phyloP scores from a whole-genome alignment of 2,888 invertebrate genomes.

The Caenorhabditis imperialis region DNA sequence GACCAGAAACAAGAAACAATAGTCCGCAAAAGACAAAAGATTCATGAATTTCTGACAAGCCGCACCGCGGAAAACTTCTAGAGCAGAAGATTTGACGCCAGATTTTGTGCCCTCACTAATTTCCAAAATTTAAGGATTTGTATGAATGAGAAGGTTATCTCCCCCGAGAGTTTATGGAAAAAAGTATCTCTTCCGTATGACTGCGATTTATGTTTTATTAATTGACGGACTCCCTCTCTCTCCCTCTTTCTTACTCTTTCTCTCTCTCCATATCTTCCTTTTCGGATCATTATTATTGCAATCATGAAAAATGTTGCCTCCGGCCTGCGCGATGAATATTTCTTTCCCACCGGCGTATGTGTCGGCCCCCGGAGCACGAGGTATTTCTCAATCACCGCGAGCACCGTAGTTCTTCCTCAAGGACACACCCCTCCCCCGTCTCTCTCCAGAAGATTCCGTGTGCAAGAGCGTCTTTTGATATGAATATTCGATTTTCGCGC shows the following conservation, averaged over 20 bases:
- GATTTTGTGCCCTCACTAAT: no score
- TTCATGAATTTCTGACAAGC: conserved; percentile 44
- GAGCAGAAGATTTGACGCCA: conserved; percentile 34
- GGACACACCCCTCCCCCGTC: conserved; percentile 35
- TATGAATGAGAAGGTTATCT: no score
- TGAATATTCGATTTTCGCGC: conserved; percentile 49
- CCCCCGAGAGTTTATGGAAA: no score
- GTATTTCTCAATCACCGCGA: conserved; percentile 54
- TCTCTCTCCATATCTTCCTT: conserved; percentile 11
- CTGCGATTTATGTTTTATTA: conserved; percentile 46
- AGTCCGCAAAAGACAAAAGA: conserved; percentile 41
- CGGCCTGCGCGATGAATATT: conserved; percentile 32
- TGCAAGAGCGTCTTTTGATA: conserved; percentile 45
- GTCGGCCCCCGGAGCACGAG: conserved; percentile 52
- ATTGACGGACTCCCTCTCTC: conserved; percentile 23
- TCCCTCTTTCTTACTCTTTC: conserved; percentile 1
- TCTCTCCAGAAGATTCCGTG: conserved; percentile 35
- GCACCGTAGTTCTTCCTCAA: conserved; percentile 51
- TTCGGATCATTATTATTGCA: conserved; percentile 35
- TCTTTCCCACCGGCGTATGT: conserved; percentile 51
- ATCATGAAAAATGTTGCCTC: conserved; percentile 45
- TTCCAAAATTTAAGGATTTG: no score
- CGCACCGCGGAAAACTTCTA: conserved; percentile 15
- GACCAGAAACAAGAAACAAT: conserved; percentile 52
- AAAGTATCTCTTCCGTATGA: no score